A percentile compares a stretch with the other conserved stretches of the same genome.
Evolutionary conservation across 2,113 vertebrate genomes (phyloP).

Genomic region (Cottus gobio): DNA sequence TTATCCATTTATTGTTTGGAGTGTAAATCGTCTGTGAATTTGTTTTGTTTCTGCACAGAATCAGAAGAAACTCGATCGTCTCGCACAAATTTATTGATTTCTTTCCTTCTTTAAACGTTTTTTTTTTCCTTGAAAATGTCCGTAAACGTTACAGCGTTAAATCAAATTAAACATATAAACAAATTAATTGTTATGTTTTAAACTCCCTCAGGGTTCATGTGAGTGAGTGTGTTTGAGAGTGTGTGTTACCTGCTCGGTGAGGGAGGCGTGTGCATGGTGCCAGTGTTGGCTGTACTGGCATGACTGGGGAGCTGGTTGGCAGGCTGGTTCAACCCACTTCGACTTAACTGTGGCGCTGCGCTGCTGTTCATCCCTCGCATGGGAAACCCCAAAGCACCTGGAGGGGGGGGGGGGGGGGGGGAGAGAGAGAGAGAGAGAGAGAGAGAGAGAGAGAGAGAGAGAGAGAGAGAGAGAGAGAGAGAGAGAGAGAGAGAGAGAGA

Average conservation of each 20-base stretch:
- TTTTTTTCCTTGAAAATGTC: too few relatives aligned
- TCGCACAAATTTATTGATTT: too few relatives aligned
- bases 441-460: background rate
- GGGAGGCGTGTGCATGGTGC: slow-evolving; percentile 98
- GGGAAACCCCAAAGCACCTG: slow-evolving; percentile 97
- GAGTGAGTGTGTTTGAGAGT: slow-evolving; percentile 41
- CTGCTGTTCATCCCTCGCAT: slow-evolving; percentile 98
- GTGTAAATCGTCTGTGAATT: background rate
- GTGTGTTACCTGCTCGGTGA: slow-evolving; percentile 93
- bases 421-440: background rate
- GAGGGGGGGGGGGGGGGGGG: fast-evolving
- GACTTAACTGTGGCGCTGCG: slow-evolving; percentile 93
- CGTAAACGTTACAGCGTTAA: background rate
- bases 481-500: too few relatives aligned
- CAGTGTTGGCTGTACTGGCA: slow-evolving; percentile 93
- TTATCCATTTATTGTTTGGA: background rate
- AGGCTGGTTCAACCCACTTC: slow-evolving; percentile 91
- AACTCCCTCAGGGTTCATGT: background rate
- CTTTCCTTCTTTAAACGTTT: background rate
- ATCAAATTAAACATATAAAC: background rate
- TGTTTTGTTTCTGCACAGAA: background rate
- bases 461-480: too few relatives aligned
- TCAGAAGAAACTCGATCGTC: background rate
- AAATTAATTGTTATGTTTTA: background rate
- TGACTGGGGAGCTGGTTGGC: slow-evolving; percentile 97